Percentiles rank a stretch among this genome's conserved stretches.
Evolutionary conservation across 2,888 invertebrate species (phyloP).

Genomic region (Diloba caeruleocephala): DNA sequence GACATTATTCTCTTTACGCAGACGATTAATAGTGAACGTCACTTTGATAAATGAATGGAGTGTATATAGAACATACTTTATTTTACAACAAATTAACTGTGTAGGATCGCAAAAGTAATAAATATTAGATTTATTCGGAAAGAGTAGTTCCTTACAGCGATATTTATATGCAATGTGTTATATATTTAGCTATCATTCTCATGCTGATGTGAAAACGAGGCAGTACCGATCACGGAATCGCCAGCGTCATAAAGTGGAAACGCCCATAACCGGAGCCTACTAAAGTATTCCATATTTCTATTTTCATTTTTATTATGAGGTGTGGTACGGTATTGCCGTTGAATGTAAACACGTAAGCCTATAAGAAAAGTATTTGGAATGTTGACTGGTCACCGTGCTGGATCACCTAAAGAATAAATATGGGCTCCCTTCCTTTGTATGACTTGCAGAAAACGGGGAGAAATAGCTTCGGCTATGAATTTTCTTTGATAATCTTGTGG

Average conservation of each 20-base stretch:
- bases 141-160: constrained; percentile 7
- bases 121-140: too few relatives aligned
- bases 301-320: constrained; percentile 60
- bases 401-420: constrained; percentile 36
- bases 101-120: too few relatives aligned
- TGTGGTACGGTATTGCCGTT: constrained; percentile 41
- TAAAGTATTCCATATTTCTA: constrained; percentile 62
- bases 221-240: constrained; percentile 58
- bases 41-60: constrained; percentile 9
- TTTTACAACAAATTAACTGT: too few relatives aligned
- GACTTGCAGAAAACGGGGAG: constrained; percentile 42
- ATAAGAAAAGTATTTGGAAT: constrained; percentile 31
- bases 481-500: constrained; percentile 28
- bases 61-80: not conserved
- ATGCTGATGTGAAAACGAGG: constrained; percentile 62
- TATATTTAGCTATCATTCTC: constrained; percentile 22
- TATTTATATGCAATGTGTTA: not conserved
- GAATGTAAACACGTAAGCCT: constrained; percentile 29
- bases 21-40: constrained; percentile 7
- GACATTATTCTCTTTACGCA: constrained; percentile 7
- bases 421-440: constrained; percentile 34
- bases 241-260: constrained; percentile 64
- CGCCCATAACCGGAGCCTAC: constrained; percentile 57
- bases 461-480: constrained; percentile 26
- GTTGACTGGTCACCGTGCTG: constrained; percentile 34